phyloP scores from a whole-genome alignment of 2,888 invertebrate species.

The Odontothrips loti region DNA sequence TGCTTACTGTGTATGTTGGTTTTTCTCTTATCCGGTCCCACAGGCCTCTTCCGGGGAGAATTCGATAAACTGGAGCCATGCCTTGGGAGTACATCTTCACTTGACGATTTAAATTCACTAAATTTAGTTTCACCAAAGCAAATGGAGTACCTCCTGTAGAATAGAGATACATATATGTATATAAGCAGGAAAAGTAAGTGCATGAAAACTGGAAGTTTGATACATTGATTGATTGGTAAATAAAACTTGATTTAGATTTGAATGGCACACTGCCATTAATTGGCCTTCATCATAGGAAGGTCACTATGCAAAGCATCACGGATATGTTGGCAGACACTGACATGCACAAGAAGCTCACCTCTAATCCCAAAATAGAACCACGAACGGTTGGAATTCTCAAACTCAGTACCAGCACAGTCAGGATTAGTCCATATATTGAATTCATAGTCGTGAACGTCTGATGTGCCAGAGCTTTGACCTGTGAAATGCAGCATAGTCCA shows the following conservation, averaged over 20 bases:
- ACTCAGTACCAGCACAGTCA: slow-evolving; percentile 81
- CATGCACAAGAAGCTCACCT: slow-evolving; percentile 46
- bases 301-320: not conserved
- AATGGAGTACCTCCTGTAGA: slow-evolving; percentile 51
- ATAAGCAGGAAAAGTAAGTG: not conserved
- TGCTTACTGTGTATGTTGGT: slow-evolving; percentile 67
- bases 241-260: slow-evolving; percentile 7
- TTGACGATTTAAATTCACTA: slow-evolving; percentile 84
- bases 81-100: slow-evolving; percentile 88
- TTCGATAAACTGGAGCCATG: slow-evolving; percentile 76
- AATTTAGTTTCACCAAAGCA: slow-evolving; percentile 67
- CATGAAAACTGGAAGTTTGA: not conserved
- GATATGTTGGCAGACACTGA: slow-evolving; percentile 1
- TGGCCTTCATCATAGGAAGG: slow-evolving; percentile 6
- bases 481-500: not conserved
- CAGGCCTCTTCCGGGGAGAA: slow-evolving; percentile 68
- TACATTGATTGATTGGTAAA: not conserved
- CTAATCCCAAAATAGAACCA: slow-evolving; percentile 88
- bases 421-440: slow-evolving; percentile 88
- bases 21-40: slow-evolving; percentile 83
- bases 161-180: not conserved
- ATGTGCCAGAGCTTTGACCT: slow-evolving; percentile 26
- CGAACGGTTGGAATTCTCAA: slow-evolving; percentile 83
- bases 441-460: slow-evolving; percentile 66
- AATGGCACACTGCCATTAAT: slow-evolving; percentile 15